These are phyloP conservation scores for Drosophila pallidifrons DNA, from an alignment of 1,140 invertebrate genomes.

Conservation along the genomic window DNA sequence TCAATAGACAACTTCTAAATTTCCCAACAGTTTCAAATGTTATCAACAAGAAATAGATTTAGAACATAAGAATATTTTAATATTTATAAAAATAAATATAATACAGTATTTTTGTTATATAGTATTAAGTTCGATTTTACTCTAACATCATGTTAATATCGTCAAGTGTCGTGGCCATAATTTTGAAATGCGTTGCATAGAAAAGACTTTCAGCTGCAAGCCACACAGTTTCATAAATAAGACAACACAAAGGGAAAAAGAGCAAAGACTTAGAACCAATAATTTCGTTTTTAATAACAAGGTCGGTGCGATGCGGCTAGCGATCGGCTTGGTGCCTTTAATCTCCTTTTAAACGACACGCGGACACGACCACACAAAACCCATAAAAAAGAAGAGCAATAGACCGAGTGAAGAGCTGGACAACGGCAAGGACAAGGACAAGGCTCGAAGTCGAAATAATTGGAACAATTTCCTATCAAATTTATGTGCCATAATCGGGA, in stretches of 20 bases:
- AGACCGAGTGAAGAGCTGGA: conserved; percentile 26
- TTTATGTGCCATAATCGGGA: conserved; percentile 83
- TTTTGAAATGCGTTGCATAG: conserved; percentile 38
- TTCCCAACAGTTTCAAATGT: too few species aligned
- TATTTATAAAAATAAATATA: background rate
- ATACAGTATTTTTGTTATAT: background rate
- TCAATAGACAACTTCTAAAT: too few species aligned
- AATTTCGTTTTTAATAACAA: conserved; percentile 77
- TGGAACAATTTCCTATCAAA: conserved; percentile 83
- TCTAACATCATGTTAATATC: conserved; percentile 20
- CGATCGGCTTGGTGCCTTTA: conserved; percentile 64
- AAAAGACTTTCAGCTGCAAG: conserved; percentile 52
- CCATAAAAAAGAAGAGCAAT: conserved; percentile 62
- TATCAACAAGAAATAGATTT: too few species aligned
- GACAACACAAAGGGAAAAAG: conserved; percentile 36
- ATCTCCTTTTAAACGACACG: conserved; percentile 75
- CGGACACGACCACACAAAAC: conserved; percentile 76
- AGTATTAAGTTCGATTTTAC: background rate
- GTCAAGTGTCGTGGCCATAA: conserved; percentile 23
- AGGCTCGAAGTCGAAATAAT: conserved; percentile 62
- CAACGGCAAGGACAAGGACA: background rate
- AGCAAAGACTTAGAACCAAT: conserved; percentile 35
- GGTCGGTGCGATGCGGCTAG: conserved; percentile 25
- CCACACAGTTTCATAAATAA: conserved; percentile 45
- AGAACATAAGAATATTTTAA: background rate